A percentile compares a stretch with the other conserved stretches of the same genome.
phyloP scores from a whole-genome alignment of 2,797 vertebrate genomes.

The Scleropages formosus region DNA sequence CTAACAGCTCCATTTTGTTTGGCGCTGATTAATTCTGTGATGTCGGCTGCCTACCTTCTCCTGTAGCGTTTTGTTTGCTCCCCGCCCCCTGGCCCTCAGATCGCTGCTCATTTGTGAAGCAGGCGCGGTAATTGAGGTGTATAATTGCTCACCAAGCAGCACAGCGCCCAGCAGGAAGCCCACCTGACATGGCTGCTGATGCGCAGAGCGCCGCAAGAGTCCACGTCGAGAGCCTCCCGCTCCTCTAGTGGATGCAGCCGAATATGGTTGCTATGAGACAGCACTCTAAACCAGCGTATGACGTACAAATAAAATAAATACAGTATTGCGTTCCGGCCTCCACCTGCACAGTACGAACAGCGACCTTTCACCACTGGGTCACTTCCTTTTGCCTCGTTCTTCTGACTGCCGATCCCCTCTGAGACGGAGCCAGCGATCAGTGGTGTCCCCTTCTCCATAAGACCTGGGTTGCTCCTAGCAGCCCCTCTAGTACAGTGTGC shows the following conservation, averaged over 20 bases:
- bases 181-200: conserved; percentile 55
- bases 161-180: conserved; percentile 47
- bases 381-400: neutral
- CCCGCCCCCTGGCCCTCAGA: conserved; percentile 15
- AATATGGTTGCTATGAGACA: conserved; percentile 19
- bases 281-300: neutral
- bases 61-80: neutral
- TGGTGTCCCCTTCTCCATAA: no score
- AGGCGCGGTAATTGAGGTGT: conserved; percentile 41
- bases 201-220: conserved; percentile 26
- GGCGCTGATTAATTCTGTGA: conserved; percentile 7
- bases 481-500: no score
- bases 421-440: no score
- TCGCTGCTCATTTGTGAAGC: conserved; percentile 34
- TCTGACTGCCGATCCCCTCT: neutral
- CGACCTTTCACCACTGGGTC: neutral
- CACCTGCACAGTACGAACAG: neutral
- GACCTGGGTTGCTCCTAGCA: no score
- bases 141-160: conserved; percentile 54
- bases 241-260: neutral
- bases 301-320: neutral
- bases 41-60: neutral
- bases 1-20: neutral
- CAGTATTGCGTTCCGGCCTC: neutral
- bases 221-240: neutral